These are phyloP conservation scores for Micoletzkya japonica DNA, from an alignment of 2,888 invertebrate species.

Conservation along the genomic window DNA sequence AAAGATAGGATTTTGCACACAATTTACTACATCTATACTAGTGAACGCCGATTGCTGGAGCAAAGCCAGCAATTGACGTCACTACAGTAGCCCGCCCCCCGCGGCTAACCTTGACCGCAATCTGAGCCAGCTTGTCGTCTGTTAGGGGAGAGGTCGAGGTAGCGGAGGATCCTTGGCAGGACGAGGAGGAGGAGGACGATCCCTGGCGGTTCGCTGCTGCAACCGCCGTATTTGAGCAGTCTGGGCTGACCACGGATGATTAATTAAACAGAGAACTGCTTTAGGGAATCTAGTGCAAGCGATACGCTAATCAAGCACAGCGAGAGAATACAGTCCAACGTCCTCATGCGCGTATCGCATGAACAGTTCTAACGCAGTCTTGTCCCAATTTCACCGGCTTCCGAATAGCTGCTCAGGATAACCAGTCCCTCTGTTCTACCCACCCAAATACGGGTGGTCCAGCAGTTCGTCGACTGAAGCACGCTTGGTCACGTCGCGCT, in stretches of 20 bases:
- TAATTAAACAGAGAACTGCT: neutral
- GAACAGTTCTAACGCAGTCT: too few species aligned
- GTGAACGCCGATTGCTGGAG: neutral
- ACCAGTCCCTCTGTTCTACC: too few species aligned
- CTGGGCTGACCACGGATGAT: neutral
- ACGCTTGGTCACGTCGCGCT: slow-evolving; percentile 75
- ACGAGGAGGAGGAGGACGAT: neutral
- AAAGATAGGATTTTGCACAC: neutral
- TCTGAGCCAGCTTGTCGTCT: neutral
- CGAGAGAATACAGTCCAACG: too few species aligned
- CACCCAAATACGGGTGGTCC: slow-evolving; percentile 66
- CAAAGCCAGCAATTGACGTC: neutral
- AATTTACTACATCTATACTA: neutral
- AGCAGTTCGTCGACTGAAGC: slow-evolving; percentile 79
- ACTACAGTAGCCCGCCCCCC: neutral
- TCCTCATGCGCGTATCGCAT: too few species aligned
- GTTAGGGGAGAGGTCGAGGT: neutral
- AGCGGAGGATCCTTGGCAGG: neutral
- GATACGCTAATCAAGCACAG: too few species aligned
- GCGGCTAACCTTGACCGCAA: slow-evolving; percentile 2
- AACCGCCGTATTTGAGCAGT: neutral
- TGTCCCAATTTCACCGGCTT: too few species aligned
- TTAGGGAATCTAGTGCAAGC: too few species aligned
- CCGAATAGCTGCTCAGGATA: too few species aligned
- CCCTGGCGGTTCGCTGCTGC: neutral